These are phyloP conservation scores for Ophioderma brevispina DNA, from an alignment of 35 echinoderm and acorn worm genomes.

Conservation along the genomic window DNA sequence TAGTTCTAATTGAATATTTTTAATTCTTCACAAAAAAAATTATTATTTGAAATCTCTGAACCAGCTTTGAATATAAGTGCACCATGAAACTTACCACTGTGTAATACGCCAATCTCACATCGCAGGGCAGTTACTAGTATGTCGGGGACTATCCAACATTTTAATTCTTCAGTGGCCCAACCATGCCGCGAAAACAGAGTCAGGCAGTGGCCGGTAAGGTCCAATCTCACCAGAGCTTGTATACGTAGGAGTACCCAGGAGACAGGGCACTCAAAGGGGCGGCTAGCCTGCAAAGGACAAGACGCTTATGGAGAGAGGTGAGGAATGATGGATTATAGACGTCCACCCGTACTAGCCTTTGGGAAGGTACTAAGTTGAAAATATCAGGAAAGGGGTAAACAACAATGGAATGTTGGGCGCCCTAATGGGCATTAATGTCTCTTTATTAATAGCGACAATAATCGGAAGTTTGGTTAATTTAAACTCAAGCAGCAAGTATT, in stretches of 20 bases:
- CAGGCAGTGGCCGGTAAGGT: slow-evolving; percentile 90
- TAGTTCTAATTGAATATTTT: too few relatives aligned
- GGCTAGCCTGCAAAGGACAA: slow-evolving; percentile 74
- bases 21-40: too few relatives aligned
- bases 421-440: slow-evolving; percentile 64
- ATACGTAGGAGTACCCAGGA: slow-evolving; percentile 82
- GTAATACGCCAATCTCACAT: too few relatives aligned
- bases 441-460: too few relatives aligned
- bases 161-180: slow-evolving; percentile 96
- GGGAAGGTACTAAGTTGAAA: slow-evolving; percentile 56
- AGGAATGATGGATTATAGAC: slow-evolving; percentile 76
- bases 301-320: slow-evolving; percentile 80
- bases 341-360: slow-evolving; percentile 67
- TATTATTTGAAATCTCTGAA: too few relatives aligned
- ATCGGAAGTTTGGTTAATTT: too few relatives aligned
- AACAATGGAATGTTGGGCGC: slow-evolving; percentile 71
- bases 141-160: slow-evolving; percentile 87
- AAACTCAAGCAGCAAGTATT: slow-evolving; percentile 46
- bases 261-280: slow-evolving; percentile 66
- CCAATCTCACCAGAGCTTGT: slow-evolving; percentile 66
- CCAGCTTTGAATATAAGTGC: too few relatives aligned
- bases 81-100: too few relatives aligned
- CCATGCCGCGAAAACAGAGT: slow-evolving; percentile 68
- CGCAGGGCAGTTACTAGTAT: slow-evolving; percentile 84
- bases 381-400: too few relatives aligned